Evolutionary conservation across 2,797 vertebrate species (phyloP), one percentile per base, ranked within the genome.

Genomic region (Brotula barbata): DNA sequence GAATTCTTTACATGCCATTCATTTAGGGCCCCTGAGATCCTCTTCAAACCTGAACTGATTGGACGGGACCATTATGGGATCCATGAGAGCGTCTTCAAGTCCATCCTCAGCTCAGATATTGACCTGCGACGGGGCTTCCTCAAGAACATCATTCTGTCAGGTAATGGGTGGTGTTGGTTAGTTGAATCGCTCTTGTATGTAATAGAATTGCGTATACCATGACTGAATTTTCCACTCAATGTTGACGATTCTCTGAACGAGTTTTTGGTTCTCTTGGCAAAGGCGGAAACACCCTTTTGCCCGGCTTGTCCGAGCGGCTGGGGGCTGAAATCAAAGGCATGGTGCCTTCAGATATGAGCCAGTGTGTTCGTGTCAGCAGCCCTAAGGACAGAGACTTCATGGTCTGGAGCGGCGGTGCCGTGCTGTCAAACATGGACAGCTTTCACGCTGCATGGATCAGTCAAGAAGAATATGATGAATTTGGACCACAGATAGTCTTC

Each of bases 221-320:
- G n/a, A n/a, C n/a, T n/a, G n/a, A n/a, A n/a, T 34, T 13, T 36
- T 39, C 10, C 34, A 25, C 41, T 12, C 16, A 34, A 17, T n/a
- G 7, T 17, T 34, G 25, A 4, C 25, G 25, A 14, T 16, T 11
- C 21, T 14, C 7, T 58, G 9, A 25, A 23, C 33, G 1, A 40
- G 33, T 7, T 37, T 41, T 21, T 50, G 13, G 34, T 31, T 44
- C n/a, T 28, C 17, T 49, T 69, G 15, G 25, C 34, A 3, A 19
- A 92, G 91, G 92, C 16, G 91, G 91, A n/a, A 92, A 90, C 68
- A 92, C 91, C 0, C 67, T 92, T 52, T 74, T 93, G 43, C 5
- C 73, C 0, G 89, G 91, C 6, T 73, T 93, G 16, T 85, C 91
- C 0, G 81, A 88, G 73, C 83, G 92, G 1, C 84, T 93, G 11